Conservation (phyloP, 92 coral and sea anemone genomes). For the Epizoanthus ramosus region DNA sequence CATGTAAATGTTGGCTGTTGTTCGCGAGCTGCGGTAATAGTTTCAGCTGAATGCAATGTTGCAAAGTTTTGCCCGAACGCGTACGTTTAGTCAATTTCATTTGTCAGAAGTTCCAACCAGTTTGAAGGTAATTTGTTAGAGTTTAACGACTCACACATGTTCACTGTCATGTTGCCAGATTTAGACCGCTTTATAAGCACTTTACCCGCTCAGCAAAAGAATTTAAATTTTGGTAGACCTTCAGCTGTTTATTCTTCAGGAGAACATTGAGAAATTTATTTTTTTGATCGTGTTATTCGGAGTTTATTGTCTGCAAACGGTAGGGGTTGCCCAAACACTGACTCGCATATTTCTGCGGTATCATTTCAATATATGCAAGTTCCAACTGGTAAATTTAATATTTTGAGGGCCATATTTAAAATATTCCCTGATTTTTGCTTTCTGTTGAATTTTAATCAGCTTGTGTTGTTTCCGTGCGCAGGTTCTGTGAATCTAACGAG, state of each 20-base stretch:
- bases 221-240: conserved; percentile 34
- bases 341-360: conserved; percentile 22
- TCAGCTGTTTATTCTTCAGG: conserved; percentile 27
- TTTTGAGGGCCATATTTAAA: conserved; percentile 46
- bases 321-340: conserved; percentile 24
- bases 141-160: conserved; percentile 24
- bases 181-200: conserved; percentile 34
- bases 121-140: conserved; percentile 28
- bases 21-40: conserved; percentile 74
- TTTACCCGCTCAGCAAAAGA: conserved; percentile 39
- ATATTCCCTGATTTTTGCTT: conserved; percentile 43
- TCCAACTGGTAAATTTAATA: conserved; percentile 45
- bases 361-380: conserved; percentile 37
- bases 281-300: conserved; percentile 22
- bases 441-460: conserved; percentile 40
- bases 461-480: conserved; percentile 46
- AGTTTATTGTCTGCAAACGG: conserved; percentile 34
- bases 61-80: conserved; percentile 35
- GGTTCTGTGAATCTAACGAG: conserved; percentile 9
- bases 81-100: conserved; percentile 6
- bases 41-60: conserved; percentile 61
- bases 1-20: conserved; percentile 93
- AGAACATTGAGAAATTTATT: conserved; percentile 18
- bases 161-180: conserved; percentile 32
- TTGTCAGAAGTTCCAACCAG: conserved; percentile 20